Evolutionary conservation across 2,797 vertebrate genomes (phyloP).

Genomic region (Emys orbicularis): DNA sequence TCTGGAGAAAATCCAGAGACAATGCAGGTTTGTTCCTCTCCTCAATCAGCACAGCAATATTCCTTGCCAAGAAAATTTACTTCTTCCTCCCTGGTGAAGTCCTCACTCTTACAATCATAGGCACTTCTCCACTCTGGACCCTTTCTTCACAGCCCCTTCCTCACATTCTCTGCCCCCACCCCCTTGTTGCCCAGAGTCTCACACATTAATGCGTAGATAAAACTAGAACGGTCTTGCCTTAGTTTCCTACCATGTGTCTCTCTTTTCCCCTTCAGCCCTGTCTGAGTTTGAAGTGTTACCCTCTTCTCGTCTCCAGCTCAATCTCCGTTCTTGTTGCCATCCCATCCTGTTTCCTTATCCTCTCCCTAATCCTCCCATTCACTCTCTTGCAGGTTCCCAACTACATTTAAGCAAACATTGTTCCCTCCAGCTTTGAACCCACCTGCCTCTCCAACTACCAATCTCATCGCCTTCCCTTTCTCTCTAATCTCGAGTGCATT

Average conservation of each 20-base stretch:
- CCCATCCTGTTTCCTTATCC: neutral
- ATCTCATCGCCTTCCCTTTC: neutral
- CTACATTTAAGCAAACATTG: neutral
- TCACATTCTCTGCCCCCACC: too few relatives aligned
- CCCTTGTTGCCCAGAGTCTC: too few relatives aligned
- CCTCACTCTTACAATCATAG: too few relatives aligned
- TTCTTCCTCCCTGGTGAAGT: too few relatives aligned
- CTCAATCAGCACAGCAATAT: too few relatives aligned
- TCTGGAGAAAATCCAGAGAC: too few relatives aligned
- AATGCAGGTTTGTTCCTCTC: too few relatives aligned
- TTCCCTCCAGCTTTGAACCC: neutral
- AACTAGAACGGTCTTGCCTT: too few relatives aligned
- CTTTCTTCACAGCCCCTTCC: too few relatives aligned
- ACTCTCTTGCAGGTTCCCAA: neutral
- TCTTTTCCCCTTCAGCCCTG: neutral
- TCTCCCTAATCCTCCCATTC: neutral
- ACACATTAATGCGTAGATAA: too few relatives aligned
- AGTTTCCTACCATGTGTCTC: neutral
- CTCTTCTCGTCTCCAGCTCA: neutral
- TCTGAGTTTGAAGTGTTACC: neutral
- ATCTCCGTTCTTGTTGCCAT: neutral
- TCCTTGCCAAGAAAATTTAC: too few relatives aligned
- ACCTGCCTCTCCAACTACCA: neutral
- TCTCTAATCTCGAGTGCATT: neutral
- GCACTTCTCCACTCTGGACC: too few relatives aligned